These are phyloP conservation scores for Clarias fuscus DNA, from an alignment of 2,797 vertebrate species.

Conservation along the genomic window DNA sequence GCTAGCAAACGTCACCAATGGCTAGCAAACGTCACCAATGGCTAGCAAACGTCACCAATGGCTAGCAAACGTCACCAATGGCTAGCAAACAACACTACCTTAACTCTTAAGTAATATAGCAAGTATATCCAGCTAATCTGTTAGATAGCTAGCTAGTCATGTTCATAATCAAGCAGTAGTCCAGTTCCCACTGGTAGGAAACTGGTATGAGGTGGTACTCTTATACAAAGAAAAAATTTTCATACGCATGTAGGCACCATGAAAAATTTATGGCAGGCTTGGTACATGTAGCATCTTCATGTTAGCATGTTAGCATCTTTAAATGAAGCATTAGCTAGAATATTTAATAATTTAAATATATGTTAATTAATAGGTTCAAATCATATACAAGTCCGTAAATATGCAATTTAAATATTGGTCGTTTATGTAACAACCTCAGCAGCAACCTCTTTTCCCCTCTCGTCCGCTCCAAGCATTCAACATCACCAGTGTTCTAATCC, in stretches of 20 bases:
- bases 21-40: too few species aligned
- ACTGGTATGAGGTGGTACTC: neutral
- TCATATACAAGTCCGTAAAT: too few species aligned
- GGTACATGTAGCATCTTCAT: neutral
- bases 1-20: neutral
- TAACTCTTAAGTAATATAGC: neutral
- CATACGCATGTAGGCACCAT: neutral
- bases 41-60: too few species aligned
- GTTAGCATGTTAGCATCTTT: neutral
- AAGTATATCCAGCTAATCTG: neutral
- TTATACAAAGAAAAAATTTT: neutral
- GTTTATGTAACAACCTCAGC: too few species aligned
- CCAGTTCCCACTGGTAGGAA: neutral
- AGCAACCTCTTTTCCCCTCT: too few species aligned
- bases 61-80: too few species aligned
- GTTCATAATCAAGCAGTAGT: neutral
- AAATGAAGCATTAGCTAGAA: neutral
- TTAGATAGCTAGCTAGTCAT: neutral
- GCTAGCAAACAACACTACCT: neutral
- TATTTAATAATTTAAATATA: too few species aligned
- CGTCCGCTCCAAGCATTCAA: too few species aligned
- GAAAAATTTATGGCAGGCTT: neutral
- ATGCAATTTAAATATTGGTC: too few species aligned
- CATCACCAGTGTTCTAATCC: too few species aligned
- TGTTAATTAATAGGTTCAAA: too few species aligned